Base-by-base conservation (phyloP, 2,888 invertebrate genomes). In the Drosophila monieri region DNA sequence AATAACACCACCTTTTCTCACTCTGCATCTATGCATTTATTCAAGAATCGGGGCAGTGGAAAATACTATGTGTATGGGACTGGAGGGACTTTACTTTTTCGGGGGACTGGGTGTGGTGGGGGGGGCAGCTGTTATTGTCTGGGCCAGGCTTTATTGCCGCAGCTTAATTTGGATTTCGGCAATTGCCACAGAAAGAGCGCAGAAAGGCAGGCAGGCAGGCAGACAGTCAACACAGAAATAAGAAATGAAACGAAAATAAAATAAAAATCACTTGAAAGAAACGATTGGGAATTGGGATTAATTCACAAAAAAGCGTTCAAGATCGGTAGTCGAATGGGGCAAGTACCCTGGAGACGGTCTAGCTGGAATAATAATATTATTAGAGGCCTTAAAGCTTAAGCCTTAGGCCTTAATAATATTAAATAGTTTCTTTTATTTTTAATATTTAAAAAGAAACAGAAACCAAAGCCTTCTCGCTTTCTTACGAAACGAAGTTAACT, bases 101-200 rank as follows among this genome's bases (percentile, higher is more conserved):
- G 35, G 2, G 48, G n/a, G 10, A 15, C 12, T 6, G 32, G 32
- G 8, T 15, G 10, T 10, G 14, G 15, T 2, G 14, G 15, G 44
- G 37, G 52, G 23, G 60, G 46, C 47, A 39, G 53, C 61, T 58
- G 9, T 66, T 47, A 58, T 66, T 53, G 62, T 51, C 55, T 51
- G 53, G 59, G 48, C 60, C 60, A 46, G 55, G 59, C 69, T 73
- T 78, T 74, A 79, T 73, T 66, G 71, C 68, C 72, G 25, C 61
- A 67, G 76, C 72, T 76, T 84, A 71, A 74, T 72, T 81, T 64
- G 65, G 67, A 59, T 70, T 69, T 66, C 48, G 73, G 68, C 72
- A 65, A 67, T 67, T 32, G 68, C 51, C 46, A 30, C 56, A 56
- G 41, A 68, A 65, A 37, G 56, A 49, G 37, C 23, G 39, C 39